These are phyloP conservation scores for Calycopis cecrops DNA, from an alignment of 1,140 invertebrate genomes.

Conservation along the genomic window DNA sequence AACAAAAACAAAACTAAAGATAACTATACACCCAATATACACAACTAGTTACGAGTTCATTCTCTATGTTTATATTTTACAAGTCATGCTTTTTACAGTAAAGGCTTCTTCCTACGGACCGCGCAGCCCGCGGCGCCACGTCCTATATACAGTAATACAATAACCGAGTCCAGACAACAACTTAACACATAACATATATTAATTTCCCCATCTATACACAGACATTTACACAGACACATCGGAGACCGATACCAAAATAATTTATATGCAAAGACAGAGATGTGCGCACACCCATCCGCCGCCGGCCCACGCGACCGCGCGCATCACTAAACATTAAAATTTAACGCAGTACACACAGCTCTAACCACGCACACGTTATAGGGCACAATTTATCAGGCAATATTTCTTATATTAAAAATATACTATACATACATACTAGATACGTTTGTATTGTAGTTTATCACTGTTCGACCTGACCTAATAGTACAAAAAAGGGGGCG, in stretches of 20 bases:
- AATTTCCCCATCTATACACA: constrained; percentile 71
- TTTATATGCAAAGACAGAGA: constrained; percentile 38
- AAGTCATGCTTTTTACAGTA: constrained; percentile 58
- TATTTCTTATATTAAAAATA: constrained; percentile 50
- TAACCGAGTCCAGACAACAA: constrained; percentile 34
- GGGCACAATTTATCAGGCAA: constrained; percentile 66
- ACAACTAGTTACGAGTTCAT: constrained; percentile 61
- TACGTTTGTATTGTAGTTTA: constrained; percentile 58
- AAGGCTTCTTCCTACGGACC: background rate
- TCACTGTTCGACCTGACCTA: constrained; percentile 43
- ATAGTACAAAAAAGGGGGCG: background rate
- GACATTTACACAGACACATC: constrained; percentile 67
- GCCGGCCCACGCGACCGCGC: constrained; percentile 31
- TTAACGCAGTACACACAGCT: constrained; percentile 35
- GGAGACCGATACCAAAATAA: constrained; percentile 50
- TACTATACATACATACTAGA: constrained; percentile 54
- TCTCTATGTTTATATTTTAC: constrained; percentile 64
- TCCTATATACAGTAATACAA: constrained; percentile 48
- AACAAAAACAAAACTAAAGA: constrained; percentile 61
- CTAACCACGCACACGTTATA: constrained; percentile 54
- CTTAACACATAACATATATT: constrained; percentile 68
- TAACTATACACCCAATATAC: constrained; percentile 74
- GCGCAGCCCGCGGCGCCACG: constrained; percentile 20
- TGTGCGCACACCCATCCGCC: constrained; percentile 28
- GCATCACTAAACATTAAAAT: constrained; percentile 30